Evolutionary conservation across 2,888 invertebrate species (phyloP), one percentile per base, ranked within the genome.

Genomic region (Siphonodentalium dalli): DNA sequence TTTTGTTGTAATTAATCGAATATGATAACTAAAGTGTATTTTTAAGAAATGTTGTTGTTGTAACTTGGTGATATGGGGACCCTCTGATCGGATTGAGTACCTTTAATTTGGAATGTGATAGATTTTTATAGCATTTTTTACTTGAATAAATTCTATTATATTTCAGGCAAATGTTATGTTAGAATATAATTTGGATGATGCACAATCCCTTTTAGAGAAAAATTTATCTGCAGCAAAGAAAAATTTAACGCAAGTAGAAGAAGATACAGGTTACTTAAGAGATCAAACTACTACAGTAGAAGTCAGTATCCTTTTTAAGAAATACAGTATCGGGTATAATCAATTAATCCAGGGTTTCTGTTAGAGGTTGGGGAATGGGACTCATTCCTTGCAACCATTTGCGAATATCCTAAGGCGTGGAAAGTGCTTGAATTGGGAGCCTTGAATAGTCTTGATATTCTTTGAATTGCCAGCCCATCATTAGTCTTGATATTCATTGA

Each of bases 231-330:
- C 91, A 42, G 95, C 96, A 11, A 89, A 89, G 68, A 89, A 88
- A 74, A 92, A 92, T 82, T 85, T 95, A 56, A 86, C 86, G 55
- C 90, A 89, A 81, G 89, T 96, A 33, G 93, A 94, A 72, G 89
- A 92, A 77, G 96, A 97, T 84, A 86, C 97, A 69, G 93, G 95
- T 82, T 97, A 94, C 82, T 85, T 97, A 51, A 88, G 96, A 76
- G 97, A 98, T 85, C 98, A 98, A 83, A 91, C 93, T 76, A 99
- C 98, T 15, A 98, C 96, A 20, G 93, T 94, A 39, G 98, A 99
- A 88, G 98, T 98, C 23, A 98, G 82, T 82, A 82, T 82, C 82
- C 82, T 83, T 80, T 60, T 13, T 13, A 29, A 5, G 6, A 23
- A n/a, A n/a, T n/a, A n/a, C n/a, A n/a, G n/a, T n/a, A n/a, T n/a